phyloP scores from a whole-genome alignment of 2,888 invertebrate species.

The Portevinia maculata region DNA sequence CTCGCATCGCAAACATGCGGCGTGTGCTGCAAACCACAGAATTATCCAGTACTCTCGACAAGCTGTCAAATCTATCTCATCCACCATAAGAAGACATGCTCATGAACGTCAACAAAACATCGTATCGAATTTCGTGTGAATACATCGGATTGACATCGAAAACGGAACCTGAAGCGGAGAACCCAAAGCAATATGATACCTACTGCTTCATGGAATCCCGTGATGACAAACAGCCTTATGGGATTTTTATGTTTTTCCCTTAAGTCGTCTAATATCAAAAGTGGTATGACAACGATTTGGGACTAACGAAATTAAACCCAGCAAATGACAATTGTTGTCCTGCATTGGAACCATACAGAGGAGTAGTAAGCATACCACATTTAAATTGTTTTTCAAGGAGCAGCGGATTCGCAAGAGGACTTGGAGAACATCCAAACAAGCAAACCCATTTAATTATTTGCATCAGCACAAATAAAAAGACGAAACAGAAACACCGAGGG shows the following conservation, averaged over 20 bases:
- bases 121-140: slow-evolving; percentile 54
- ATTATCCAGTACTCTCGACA: slow-evolving; percentile 60
- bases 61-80: slow-evolving; percentile 72
- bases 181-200: slow-evolving; percentile 40
- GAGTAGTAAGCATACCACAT: background rate
- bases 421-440: slow-evolving; percentile 36
- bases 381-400: slow-evolving; percentile 8
- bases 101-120: slow-evolving; percentile 67
- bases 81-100: slow-evolving; percentile 58
- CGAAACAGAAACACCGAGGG: slow-evolving; percentile 7
- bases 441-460: slow-evolving; percentile 66
- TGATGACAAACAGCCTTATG: slow-evolving; percentile 24
- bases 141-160: slow-evolving; percentile 44
- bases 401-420: slow-evolving; percentile 5
- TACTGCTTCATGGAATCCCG: slow-evolving; percentile 15
- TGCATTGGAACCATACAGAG: slow-evolving; percentile 18
- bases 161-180: slow-evolving; percentile 8
- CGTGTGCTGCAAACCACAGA: slow-evolving; percentile 46
- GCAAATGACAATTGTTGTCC: slow-evolving; percentile 48
- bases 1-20: slow-evolving; percentile 46
- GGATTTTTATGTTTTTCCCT: slow-evolving; percentile 26
- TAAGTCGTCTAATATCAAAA: slow-evolving; percentile 30
- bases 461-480: slow-evolving; percentile 43
- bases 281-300: slow-evolving; percentile 27
- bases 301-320: slow-evolving; percentile 48